Evolutionary conservation across 2,113 vertebrate species (phyloP), one percentile per base, ranked within the genome.

Genomic region (Antechinus stuartii): DNA sequence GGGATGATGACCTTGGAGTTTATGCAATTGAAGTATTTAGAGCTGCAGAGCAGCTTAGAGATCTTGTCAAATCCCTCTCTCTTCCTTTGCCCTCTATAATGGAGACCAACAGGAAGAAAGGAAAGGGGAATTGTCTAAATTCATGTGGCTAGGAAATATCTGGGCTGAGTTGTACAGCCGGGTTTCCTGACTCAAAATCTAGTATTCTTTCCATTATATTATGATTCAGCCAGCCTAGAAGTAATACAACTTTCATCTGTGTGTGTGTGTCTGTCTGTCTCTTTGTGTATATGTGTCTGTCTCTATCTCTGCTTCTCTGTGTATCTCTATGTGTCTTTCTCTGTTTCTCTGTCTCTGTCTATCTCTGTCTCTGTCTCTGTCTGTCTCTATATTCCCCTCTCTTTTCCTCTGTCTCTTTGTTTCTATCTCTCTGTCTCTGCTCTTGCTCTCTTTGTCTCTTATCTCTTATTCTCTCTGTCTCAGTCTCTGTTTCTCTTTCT

Each of bases 321-420:
- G 54, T 22, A 11, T 54, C 52, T 49, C 47, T 47, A 47, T 47
- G 47, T 47, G 47, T 0, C 46, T 8, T 30, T 49, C 0, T 0
- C 0, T 0, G 0, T 8, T 26, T 8, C 35, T 54, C 54, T 47
- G 50, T n/a, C 8, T 89, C 30, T 7, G 0, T 42, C 35, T 26
- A 1, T 8, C 54, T 47, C 54, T 47, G 50, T n/a, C 8, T 89
- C 30, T 8, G 0, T 42, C 89, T 52, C 91, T 50, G 4, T 23
- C 49, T 42, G n/a, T 91, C 16, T 57, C 54, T 52, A 42, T 55
- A 56, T 89, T 56, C 46, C 0, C 8, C 35, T 8, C 42, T 30
- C 1, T 8, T 7, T 54, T 50, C n/a, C 54, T 27, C 10, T 61
- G 24, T 35, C 30, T 35, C 30, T 8, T 0, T 35, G 55, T 52